Conservation (phyloP, 2,797 vertebrate genomes). For the Enteromius treurensis region DNA sequence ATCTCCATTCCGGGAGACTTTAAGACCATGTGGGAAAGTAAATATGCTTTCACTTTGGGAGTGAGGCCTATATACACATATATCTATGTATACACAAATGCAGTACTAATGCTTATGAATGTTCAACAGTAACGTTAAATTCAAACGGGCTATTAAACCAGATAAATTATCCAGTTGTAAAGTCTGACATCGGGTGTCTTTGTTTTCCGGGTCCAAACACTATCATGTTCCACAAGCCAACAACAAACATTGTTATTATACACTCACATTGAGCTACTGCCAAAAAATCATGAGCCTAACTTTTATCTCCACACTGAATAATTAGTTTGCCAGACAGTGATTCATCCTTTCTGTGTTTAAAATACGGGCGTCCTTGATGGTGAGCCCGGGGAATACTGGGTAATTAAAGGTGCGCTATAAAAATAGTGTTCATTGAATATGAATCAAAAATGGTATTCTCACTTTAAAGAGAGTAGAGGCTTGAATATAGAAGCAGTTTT, state of each 20-base stretch:
- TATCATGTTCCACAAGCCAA: not conserved
- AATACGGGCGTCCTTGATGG: not conserved
- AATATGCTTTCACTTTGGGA: not conserved
- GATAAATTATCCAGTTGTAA: not conserved
- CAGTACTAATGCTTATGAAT: not conserved
- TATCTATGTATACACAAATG: not conserved
- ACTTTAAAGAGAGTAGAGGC: not conserved
- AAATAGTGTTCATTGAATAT: not conserved
- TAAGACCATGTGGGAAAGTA: conserved; percentile 17
- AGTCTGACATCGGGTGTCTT: not conserved
- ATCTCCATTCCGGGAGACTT: conserved; percentile 33
- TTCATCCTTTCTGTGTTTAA: not conserved
- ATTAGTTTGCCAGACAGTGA: not conserved
- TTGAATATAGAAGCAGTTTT: not conserved
- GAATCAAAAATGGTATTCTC: not conserved
- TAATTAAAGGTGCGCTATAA: not conserved
- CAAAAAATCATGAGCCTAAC: not conserved
- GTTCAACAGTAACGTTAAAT: not conserved
- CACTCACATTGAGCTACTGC: not conserved
- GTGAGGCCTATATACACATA: not conserved
- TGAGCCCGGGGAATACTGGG: not conserved
- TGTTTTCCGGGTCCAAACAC: not conserved
- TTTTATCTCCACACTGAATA: not conserved
- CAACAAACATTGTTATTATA: not conserved
- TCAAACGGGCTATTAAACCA: not conserved